Conservation (phyloP, 2,888 invertebrate species). For the Melieria crassipennis region DNA sequence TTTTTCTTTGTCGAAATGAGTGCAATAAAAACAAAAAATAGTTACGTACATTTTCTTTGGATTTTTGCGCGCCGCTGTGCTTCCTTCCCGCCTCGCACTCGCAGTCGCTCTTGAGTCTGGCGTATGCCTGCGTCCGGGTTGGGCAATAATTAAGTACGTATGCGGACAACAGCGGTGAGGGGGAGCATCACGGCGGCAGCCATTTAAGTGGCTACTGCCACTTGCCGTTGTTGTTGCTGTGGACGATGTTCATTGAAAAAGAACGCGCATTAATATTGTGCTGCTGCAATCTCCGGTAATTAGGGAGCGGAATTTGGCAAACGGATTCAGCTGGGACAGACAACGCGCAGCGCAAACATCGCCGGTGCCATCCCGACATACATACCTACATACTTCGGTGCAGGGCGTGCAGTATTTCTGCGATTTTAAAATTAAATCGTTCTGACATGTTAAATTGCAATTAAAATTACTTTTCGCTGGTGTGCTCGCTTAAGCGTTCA, state of each 20-base stretch:
- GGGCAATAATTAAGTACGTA: constrained; percentile 18
- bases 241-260: constrained; percentile 28
- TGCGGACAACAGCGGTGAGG: background rate
- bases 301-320: constrained; percentile 17
- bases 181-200: background rate
- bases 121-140: background rate
- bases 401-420: too few relatives aligned
- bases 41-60: background rate
- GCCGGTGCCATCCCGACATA: too few relatives aligned
- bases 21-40: constrained; percentile 15
- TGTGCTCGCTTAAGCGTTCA: background rate
- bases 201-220: constrained; percentile 25
- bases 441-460: background rate
- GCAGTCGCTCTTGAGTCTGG: constrained; percentile 8
- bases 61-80: too few relatives aligned
- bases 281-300: constrained; percentile 33
- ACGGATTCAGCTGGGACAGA: background rate
- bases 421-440: too few relatives aligned
- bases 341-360: too few relatives aligned
- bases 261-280: constrained; percentile 35
- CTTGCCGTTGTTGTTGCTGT: background rate
- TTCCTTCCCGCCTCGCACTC: background rate
- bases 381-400: too few relatives aligned
- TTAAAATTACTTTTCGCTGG: background rate
- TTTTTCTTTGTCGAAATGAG: constrained; percentile 37